Evolutionary conservation across 1,140 invertebrate genomes (phyloP).

Genomic region (Achroia grisella): DNA sequence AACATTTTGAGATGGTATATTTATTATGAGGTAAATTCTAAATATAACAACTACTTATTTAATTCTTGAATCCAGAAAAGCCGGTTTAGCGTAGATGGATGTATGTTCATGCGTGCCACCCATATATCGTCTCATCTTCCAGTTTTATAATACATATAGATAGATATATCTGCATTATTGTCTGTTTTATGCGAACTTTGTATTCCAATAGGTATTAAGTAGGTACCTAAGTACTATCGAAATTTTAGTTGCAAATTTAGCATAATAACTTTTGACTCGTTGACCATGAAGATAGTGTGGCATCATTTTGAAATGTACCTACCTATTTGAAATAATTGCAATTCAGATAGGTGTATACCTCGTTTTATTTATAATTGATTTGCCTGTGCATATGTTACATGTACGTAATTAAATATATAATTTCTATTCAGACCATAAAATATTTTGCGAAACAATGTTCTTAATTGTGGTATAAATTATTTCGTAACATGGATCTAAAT

Average conservation of each 20-base stretch:
- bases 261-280: not conserved
- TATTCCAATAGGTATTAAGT: too few species aligned
- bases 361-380: too few species aligned
- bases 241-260: not conserved
- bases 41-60: not conserved
- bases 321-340: not conserved
- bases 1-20: too few species aligned
- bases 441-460: too few species aligned
- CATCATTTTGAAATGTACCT: too few species aligned
- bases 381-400: too few species aligned
- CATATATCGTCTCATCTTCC: not conserved
- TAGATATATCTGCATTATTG: not conserved
- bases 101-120: slow-evolving; percentile 7
- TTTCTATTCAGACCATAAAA: too few species aligned
- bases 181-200: not conserved
- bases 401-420: too few species aligned
- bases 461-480: slow-evolving; percentile 1
- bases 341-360: not conserved
- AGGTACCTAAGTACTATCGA: too few species aligned
- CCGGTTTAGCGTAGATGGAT: slow-evolving; percentile 27
- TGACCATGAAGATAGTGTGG: not conserved
- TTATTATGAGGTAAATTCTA: slow-evolving; percentile 12
- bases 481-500: not conserved
- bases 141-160: not conserved
- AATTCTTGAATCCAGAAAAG: slow-evolving; percentile 11